Base-by-base conservation (phyloP, 2,113 vertebrate species). In the Emydocephalus ijimae region DNA sequence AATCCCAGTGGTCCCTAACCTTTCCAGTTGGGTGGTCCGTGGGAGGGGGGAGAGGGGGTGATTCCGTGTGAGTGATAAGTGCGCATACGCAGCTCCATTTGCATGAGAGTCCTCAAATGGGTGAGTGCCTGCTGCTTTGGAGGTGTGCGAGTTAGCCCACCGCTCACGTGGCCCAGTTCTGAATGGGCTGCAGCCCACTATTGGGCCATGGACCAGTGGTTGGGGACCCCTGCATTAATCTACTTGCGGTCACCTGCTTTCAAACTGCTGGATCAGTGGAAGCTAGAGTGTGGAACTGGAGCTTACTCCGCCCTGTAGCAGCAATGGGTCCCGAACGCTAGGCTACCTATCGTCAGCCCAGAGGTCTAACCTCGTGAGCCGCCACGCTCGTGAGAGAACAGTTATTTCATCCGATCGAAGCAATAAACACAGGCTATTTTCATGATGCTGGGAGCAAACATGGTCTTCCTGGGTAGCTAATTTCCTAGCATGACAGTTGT, bases 381-480 rank as follows among this genome's bases (percentile, higher is more conserved):
- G 26, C 57, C 24, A 3, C 0, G 2, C 57, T 61, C 3, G 9
- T 61, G 24, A 61, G 3, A 45, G 39, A 91, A 61, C 39, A 50
- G 18, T 34, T 0, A 93, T 93, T 95, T 93, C 50, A 93, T 23
- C 91, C 48, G 93, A 45, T 4, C 52, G 55, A 95, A 85, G 74
- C 87, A 90, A 85, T 50, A 91, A 34, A 93, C 21, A 94, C 29
- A 90, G 87, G 11, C 26, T 94, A 20, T 94, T 93, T 92, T 93
- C 54, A 88, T 50, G 54, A 2, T 20, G 24, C 45, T 34, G 18
- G 3, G 34, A 95, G 89, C 91, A 92, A 94, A 91, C 92, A 52
- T 45, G 23, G 29, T 85, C 29, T 61, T 86, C 4, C 85, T 69
- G 39, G 29, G 74, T 89, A 43, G n/a, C 89, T 94, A 92, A 94